Evolutionary conservation across 2,888 invertebrate genomes (phyloP).

Genomic region (Torymus tubicola): DNA sequence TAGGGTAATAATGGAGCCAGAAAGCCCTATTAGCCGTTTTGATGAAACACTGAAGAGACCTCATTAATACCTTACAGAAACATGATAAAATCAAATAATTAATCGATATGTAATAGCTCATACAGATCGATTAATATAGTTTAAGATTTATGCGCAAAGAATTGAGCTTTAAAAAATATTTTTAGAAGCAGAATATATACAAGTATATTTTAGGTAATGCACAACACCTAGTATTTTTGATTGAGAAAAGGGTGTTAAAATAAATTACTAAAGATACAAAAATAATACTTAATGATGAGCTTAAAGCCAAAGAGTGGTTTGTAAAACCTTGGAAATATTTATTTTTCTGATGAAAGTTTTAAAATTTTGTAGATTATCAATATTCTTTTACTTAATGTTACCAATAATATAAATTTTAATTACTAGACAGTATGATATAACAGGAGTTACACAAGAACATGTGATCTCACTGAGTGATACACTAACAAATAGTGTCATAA

Average conservation of each 20-base stretch:
- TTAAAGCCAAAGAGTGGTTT: constrained; percentile 59
- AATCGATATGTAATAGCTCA: constrained; percentile 37
- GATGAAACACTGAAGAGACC: constrained; percentile 72
- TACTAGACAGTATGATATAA: constrained; percentile 35
- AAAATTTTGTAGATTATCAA: constrained; percentile 21
- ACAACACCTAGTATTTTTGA: constrained; percentile 34
- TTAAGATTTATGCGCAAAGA: constrained; percentile 32
- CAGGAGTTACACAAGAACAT: constrained; percentile 18
- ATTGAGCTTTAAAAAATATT: constrained; percentile 50
- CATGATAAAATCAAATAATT: constrained; percentile 28
- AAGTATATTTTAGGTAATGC: constrained; percentile 48
- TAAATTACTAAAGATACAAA: constrained; percentile 38
- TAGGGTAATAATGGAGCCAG: constrained; percentile 68
- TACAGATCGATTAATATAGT: constrained; percentile 19
- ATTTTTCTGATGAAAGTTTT: constrained; percentile 57
- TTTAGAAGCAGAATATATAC: constrained; percentile 40
- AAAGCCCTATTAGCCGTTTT: constrained; percentile 68
- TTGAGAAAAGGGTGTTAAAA: constrained; percentile 25
- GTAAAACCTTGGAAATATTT: constrained; percentile 46
- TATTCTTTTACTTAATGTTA: constrained; percentile 35
- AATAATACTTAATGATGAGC: constrained; percentile 48
- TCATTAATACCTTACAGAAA: constrained; percentile 63
- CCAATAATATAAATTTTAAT: constrained; percentile 35
- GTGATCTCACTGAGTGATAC: constrained; percentile 43
- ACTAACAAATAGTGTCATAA: constrained; percentile 37